A percentile compares a stretch with the other conserved stretches of the same genome.
These are phyloP conservation scores for Sula dactylatra DNA, from an alignment of 2,113 vertebrate genomes.

Conservation along the genomic window DNA sequence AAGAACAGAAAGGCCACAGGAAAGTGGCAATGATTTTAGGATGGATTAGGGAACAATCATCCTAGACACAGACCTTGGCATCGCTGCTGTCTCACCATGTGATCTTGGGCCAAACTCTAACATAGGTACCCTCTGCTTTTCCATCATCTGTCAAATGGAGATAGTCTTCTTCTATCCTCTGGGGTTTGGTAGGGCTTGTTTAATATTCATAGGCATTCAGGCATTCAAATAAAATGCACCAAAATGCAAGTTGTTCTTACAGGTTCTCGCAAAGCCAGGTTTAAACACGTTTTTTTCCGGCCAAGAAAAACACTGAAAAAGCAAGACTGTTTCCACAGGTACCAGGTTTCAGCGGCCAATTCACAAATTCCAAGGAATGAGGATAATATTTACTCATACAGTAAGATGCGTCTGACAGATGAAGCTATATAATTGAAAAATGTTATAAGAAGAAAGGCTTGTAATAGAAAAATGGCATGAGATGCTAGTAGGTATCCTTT, in stretches of 20 bases:
- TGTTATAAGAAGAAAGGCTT: neutral
- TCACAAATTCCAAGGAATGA: neutral
- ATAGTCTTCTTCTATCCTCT: constrained; percentile 12
- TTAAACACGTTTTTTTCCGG: neutral
- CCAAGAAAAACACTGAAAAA: neutral
- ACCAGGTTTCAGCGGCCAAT: neutral
- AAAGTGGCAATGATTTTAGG: neutral
- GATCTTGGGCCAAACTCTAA: neutral
- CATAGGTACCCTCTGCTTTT: neutral
- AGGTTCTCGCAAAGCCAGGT: neutral
- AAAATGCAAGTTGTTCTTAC: constrained; percentile 20
- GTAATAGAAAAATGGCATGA: constrained; percentile 3
- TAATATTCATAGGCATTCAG: constrained; percentile 26
- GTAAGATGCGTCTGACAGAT: neutral
- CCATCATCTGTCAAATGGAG: neutral
- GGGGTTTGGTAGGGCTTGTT: neutral
- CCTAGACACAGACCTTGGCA: neutral
- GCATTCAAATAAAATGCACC: neutral
- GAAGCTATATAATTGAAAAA: constrained; percentile 10
- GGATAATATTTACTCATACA: neutral
- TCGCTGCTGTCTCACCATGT: neutral
- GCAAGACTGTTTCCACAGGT: neutral
- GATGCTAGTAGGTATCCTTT: constrained; percentile 13
- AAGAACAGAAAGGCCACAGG: neutral
- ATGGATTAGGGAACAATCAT: neutral